These are phyloP conservation scores for Halcyon chelicuti DNA, from an alignment of 2,797 vertebrate species.

Conservation along the genomic window DNA sequence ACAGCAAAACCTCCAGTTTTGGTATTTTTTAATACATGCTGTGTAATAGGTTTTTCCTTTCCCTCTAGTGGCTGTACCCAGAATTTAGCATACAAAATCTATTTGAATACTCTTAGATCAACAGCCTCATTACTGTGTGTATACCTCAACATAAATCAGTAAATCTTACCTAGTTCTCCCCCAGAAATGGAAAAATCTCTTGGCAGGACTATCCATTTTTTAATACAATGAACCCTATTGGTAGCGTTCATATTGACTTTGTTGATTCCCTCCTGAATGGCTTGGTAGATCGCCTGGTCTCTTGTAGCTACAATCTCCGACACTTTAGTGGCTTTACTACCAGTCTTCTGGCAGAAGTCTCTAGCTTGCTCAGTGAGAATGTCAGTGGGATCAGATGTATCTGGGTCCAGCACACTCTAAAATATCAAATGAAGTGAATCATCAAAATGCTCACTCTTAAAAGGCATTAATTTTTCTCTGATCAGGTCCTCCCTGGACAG, in stretches of 20 bases:
- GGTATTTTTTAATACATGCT: not conserved
- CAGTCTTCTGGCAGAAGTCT: conserved; percentile 83
- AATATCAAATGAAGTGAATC: not conserved
- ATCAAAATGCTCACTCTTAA: not conserved
- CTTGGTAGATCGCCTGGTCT: conserved; percentile 79
- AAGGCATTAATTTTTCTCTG: not conserved
- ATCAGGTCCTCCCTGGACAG: not conserved
- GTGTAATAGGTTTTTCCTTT: not conserved
- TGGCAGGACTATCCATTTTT: conserved; percentile 87
- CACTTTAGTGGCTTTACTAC: conserved; percentile 84
- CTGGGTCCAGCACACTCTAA: conserved; percentile 82
- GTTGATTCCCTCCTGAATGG: conserved; percentile 85
- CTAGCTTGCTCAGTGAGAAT: conserved; percentile 82
- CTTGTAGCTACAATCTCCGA: conserved; percentile 80
- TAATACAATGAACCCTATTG: conserved; percentile 85
- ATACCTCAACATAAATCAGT: not conserved
- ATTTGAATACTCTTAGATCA: not conserved
- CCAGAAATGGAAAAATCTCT: conserved; percentile 89
- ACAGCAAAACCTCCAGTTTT: not conserved
- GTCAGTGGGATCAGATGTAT: conserved; percentile 86
- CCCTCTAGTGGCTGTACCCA: not conserved
- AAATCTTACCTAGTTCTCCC: conserved; percentile 87
- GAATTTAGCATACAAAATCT: not conserved
- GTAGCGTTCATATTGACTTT: conserved; percentile 81
- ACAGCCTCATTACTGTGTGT: not conserved